Percentiles rank a stretch among this genome's conserved stretches.
Conservation (phyloP, 1,140 invertebrate genomes). For the Brachionus manjavacas region DNA sequence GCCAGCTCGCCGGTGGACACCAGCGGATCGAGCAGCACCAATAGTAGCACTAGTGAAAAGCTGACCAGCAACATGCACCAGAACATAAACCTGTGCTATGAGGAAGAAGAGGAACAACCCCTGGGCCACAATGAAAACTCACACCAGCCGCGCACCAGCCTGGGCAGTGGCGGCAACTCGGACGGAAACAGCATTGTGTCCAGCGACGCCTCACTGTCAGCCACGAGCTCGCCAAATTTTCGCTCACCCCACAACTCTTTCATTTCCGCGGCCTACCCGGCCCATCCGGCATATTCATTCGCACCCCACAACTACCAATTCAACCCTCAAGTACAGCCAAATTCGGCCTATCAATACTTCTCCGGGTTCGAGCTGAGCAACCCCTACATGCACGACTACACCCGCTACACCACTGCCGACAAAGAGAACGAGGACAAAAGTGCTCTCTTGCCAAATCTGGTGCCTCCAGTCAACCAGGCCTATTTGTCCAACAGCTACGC, state of each 20-base stretch:
- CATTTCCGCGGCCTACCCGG: neutral
- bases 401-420: neutral
- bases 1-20: constrained; percentile 24
- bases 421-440: neutral
- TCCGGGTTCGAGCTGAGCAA: neutral
- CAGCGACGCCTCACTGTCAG: neutral
- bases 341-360: neutral
- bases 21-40: neutral
- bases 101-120: constrained; percentile 8
- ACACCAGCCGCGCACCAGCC: neutral
- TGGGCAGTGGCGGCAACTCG: constrained; percentile 14
- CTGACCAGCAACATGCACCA: neutral
- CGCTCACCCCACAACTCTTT: constrained; percentile 15
- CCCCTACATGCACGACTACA: neutral
- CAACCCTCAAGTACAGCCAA: neutral
- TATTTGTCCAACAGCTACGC: neutral
- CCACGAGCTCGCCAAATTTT: constrained; percentile 17
- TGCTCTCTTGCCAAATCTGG: neutral
- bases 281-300: neutral
- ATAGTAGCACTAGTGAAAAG: constrained; percentile 25
- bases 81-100: neutral
- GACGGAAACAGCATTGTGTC: constrained; percentile 24
- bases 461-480: neutral
- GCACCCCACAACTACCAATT: constrained; percentile 11
- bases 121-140: neutral